A percentile compares a stretch with the other conserved stretches of the same genome.
Evolutionary conservation across 2,113 vertebrate species (phyloP).

Genomic region (Garra rufa): DNA sequence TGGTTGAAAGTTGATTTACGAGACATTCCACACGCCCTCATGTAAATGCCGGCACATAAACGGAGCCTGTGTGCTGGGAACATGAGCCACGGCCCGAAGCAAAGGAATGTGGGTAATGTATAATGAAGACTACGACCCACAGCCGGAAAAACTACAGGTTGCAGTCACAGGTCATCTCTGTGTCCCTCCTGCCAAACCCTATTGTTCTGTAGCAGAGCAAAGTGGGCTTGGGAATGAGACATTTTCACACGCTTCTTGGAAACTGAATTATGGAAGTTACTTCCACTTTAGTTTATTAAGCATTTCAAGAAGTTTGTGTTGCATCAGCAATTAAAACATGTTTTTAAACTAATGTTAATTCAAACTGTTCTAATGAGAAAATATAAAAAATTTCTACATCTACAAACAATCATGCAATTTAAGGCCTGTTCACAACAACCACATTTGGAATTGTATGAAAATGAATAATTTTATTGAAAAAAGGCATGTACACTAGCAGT

Average conservation of each 20-base stretch:
- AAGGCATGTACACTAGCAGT: no score
- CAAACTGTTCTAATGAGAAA: neutral
- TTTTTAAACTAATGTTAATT: neutral
- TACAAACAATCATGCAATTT: no score
- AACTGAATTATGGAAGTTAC: neutral
- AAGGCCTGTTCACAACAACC: no score
- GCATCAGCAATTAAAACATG: neutral
- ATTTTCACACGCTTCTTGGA: constrained; percentile 35
- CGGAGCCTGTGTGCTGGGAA: neutral
- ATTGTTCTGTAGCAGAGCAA: constrained; percentile 46
- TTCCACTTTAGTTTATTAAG: constrained; percentile 18
- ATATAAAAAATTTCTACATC: neutral
- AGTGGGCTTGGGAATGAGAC: constrained; percentile 39
- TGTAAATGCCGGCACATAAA: constrained; percentile 16
- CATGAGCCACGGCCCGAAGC: neutral
- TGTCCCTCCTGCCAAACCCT: constrained; percentile 5
- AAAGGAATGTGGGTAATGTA: constrained; percentile 56
- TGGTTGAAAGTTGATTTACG: constrained; percentile 14
- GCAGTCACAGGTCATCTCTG: constrained; percentile 48
- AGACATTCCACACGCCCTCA: constrained; percentile 42
- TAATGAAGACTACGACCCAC: constrained; percentile 54
- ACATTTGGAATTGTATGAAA: no score
- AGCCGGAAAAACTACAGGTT: constrained; percentile 59
- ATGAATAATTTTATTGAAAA: no score
- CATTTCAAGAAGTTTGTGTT: neutral